Base-by-base conservation (phyloP, 2,888 invertebrate genomes). In the Geophilus truncorum region DNA sequence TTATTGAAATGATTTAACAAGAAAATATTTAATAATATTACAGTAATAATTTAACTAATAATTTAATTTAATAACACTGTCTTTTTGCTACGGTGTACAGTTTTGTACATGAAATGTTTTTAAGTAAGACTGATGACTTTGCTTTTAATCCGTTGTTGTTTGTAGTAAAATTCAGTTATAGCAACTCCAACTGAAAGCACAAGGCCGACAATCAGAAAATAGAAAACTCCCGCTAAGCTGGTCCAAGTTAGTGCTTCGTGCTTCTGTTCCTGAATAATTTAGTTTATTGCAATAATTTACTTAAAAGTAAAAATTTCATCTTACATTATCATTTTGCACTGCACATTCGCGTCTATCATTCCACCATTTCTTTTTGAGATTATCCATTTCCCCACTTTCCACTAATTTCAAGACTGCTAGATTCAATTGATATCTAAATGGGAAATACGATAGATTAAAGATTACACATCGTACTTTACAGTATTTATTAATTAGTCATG, bases 181-280 rank as follows among this genome's bases (percentile, higher is more conserved):
- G 98, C 97, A 62, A 97, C 95, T 7, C 94, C 91, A 85, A 98
- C 91, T 36, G 98, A 96, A 45, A 97, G 89, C 34, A 94, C 92
- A 82, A 99, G 90, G 51, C 98, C 98, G 34, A 94, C 96, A 85
- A 98, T 95, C 82, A 99, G 90, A 86, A 99, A 98, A 90, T 98
- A 99, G 89, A 99, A 99, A 86, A 98, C 95, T 62, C 99, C 98
- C n/a, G 98, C 97, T 70, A 99, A 97, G 90, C 98, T 98, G 87
- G 95, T 95, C 83, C 99, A 89, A 36, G 97, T 96, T 86, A 99
- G 90, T 86, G 97, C 96, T 85, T 94, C 94, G 85, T 91, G 92
- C 83, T 90, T 91, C 77, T 90, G 90, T 85, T 94, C 94, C 92
- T 96, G 87, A 75, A n/a, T n/a, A n/a, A n/a, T n/a, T n/a, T n/a